Base-by-base conservation (phyloP, 2,113 vertebrate genomes). In the Lanius ludovicianus region DNA sequence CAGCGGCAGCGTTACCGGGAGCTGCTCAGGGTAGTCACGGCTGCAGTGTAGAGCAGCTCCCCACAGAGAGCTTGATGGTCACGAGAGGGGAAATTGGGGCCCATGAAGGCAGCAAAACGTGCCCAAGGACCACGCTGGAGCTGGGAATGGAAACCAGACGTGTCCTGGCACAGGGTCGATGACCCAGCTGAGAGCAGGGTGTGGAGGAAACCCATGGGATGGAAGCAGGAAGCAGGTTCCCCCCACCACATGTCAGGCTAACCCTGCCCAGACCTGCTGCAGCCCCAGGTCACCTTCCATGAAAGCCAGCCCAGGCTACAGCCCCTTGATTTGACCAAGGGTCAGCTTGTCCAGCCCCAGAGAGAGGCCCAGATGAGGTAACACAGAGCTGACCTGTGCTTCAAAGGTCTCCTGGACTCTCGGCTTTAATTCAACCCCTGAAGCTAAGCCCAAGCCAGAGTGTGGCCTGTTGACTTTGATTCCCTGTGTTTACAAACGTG, bases 1-100 rank as follows among this genome's bases (percentile, higher is more conserved):
- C 2, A 3, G 30, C 1, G 2, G 55, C 79, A 13, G 55, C 3
- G 0, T 11, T 6, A 12, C 27, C 25, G 5, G 0, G 1, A 33
- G 1, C 71, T 30, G 31, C 53, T 27, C 2, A 0, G 56, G 57
- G 24, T 35, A 63, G 4, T 11, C 3, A 4, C 0, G 3, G 41
- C 73, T 46, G 69, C 7, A 13, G 3, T 35, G n/a, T 2, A 25
- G 33, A 62, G 35, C 73, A 57, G 63, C 46, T 84, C 41, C 42
- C 41, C 1, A 4, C 27, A n/a, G 44, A 63, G n/a, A 42, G 15
- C 27, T 33, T 15, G 9, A 3, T 64, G 33, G 6, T 64, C 17
- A 2, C 1, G 3, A 31, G 57, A 55, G 15, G 79, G 23, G 64
- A 93, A 84, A 55, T 35, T n/a, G 90, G 24, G 39, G 55, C 52